These are phyloP conservation scores for Luperina testacea DNA, from an alignment of 2,888 invertebrate species.

Conservation along the genomic window DNA sequence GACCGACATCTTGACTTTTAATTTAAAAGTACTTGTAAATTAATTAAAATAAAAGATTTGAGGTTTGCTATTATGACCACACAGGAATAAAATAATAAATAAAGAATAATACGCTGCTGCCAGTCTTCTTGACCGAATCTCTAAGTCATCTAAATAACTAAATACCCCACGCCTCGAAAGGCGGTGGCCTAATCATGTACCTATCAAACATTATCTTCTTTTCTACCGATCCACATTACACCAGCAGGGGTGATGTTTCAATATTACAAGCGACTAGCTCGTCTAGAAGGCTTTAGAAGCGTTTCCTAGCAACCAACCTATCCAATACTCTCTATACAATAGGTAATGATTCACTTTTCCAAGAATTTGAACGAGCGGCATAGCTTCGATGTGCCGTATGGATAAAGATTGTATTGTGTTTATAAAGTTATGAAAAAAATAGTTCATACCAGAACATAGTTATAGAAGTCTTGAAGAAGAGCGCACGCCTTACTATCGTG, in stretches of 20 bases:
- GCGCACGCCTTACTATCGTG: neutral
- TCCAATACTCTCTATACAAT: slow-evolving; percentile 35
- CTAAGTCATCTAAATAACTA: neutral
- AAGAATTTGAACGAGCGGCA: slow-evolving; percentile 39
- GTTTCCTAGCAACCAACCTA: slow-evolving; percentile 44
- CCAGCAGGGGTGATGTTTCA: slow-evolving; percentile 1
- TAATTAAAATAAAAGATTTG: neutral
- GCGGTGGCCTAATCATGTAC: neutral
- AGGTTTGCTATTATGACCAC: neutral
- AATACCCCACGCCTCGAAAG: neutral
- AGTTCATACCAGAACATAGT: neutral
- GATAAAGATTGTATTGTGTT: slow-evolving; percentile 10
- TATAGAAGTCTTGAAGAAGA: neutral
- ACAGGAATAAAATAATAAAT: too few relatives aligned
- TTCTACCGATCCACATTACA: neutral
- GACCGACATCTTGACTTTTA: neutral
- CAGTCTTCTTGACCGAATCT: neutral
- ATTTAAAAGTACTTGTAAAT: neutral
- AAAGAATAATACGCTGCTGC: too few relatives aligned
- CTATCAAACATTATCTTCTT: neutral
- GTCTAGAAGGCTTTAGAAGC: slow-evolving; percentile 10
- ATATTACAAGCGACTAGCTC: slow-evolving; percentile 15
- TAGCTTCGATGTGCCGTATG: neutral
- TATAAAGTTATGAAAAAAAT: neutral
- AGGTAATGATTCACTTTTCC: slow-evolving; percentile 33